Evolutionary conservation across 1,140 invertebrate genomes (phyloP), one percentile per base, ranked within the genome.

Genomic region (Conus ventricosus): DNA sequence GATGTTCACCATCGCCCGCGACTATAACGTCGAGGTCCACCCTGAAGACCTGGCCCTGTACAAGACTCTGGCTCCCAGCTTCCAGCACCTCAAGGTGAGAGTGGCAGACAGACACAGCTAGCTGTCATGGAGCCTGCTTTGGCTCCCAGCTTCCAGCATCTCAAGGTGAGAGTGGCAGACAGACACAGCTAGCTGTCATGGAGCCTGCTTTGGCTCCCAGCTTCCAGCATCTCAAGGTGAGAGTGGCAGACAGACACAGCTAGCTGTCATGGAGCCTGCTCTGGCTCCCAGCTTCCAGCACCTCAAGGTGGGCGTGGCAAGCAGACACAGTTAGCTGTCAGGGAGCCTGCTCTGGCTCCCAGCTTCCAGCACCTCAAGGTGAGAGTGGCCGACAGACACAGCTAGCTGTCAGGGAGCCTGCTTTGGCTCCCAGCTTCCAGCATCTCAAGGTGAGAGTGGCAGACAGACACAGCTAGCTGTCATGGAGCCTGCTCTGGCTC

Each of bases 341-440:
- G 93, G 95, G 90, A 95, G n/a, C n/a, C n/a, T n/a, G n/a, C 94
- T n/a, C 90, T 95, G 39, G 92, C 93, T n/a, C 93, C 94, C n/a
- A 94, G 93, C 80, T 20, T 57, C 55, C 55, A 57, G 55, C 6
- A 57, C 55, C 55, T 7, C 55, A 57, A 57, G 55, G 55, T 57
- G 6, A n/a, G n/a, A n/a, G n/a, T n/a, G n/a, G n/a, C 55, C 6
- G 55, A 6, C 13, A 57, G 6, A 57, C 13, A 57, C 13, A 57
- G 55, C 13, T 57, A 13, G 55, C 89, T 95, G 60, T 95, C 94
- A 75, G 93, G 95, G 90, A 95, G n/a, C n/a, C n/a, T n/a, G n/a
- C 94, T n/a, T 89, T 95, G 39, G 92, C 93, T n/a, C 93, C 94
- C n/a, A 94, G 93, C 80, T 20, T 57, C 55, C 55, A 57, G 55